Evolutionary conservation across 2,888 invertebrate genomes (phyloP), one percentile per base, ranked within the genome.

Genomic region (Luperina nickerlii): DNA sequence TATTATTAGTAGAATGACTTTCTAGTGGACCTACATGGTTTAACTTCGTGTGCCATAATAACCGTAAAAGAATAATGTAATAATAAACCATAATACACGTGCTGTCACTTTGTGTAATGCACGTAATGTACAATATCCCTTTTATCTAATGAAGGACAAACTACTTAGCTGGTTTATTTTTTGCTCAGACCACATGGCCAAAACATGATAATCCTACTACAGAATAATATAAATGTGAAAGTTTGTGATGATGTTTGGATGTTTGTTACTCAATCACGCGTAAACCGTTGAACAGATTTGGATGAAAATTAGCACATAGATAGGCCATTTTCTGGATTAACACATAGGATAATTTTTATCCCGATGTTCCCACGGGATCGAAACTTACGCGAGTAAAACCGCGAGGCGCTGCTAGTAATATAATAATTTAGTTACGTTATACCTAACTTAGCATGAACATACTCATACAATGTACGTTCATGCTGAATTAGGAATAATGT

Each of bases 141-240:
- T 68, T 62, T 48, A 51, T 63, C 9, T 67, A 71, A 77, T 62
- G 38, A 70, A 83, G 38, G 4, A 5, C 6, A 63, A 63, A 68
- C 38, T 42, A 38, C 38, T 54, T 63, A 65, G 32, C 48, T 5
- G 2, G 48, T 48, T 45, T 18, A 9, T 68, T 63, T 15, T 27
- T n/a, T 48, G 48, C 13, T 6, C 0, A 62, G 3, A 32, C 24
- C 78, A 60, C 51, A 63, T 78, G 67, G 67, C 38, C 24, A 1
- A 18, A 32, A 54, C 5, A 6, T 38, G 6, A 38, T 6, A 38
- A 38, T 38, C 38, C 38, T 38, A 38, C 38, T 32, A 32, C 32
- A 32, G 32, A 38, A 38, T 38, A 38, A 6, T 38, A 38, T 38
- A 38, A 38, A 38, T 5, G 38, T 6, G 5, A 38, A 38, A 38